Evolutionary conservation across 2,797 vertebrate genomes (phyloP), one percentile per base, ranked within the genome.

Genomic region (Enoplosus armatus): DNA sequence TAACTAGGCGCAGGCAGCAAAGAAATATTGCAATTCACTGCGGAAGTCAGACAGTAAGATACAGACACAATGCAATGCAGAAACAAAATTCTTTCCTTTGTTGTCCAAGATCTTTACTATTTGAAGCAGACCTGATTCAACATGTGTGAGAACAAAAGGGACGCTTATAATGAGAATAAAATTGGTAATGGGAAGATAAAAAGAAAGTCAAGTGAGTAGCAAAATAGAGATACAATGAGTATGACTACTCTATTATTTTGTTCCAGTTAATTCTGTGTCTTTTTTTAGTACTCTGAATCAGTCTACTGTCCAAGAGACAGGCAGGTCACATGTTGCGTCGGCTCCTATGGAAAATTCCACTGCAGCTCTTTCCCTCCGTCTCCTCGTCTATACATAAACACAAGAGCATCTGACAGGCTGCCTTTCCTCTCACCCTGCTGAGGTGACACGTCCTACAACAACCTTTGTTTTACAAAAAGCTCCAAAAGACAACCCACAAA

Each of bases 281-380:
- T 45, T 60, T 24, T 78, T 48, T 37, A 68, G 8, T 16, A 16
- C 20, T 64, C n/a, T n/a, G 14, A 59, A 54, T 71, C 43, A 37
- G 39, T 72, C 58, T 24, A 29, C 15, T 45, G 31, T 70, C 62
- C 4, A 10, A 71, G 65, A 3, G 8, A 75, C 55, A 67, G 31
- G 56, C 53, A 75, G 71, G 55, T 85, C 26, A 29, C 48, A 71
- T 79, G 83, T 16, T 63, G 39, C 3, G 14, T 47, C 39, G 9
- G 18, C 63, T 63, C 39, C 51, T 79, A 84, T 87, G 91, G 92
- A 94, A 94, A 93, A 90, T 93, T 92, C 90, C 92, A 92, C 71
- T 75, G 74, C 82, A 76, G 76, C 54, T 58, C 54, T 62, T 83
- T 59, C 64, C 68, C 43, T 22, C 50, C 6, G 37, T 61, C 33